Evolutionary conservation across 2,888 invertebrate genomes (phyloP).

Genomic region (Metacarcinus magister): DNA sequence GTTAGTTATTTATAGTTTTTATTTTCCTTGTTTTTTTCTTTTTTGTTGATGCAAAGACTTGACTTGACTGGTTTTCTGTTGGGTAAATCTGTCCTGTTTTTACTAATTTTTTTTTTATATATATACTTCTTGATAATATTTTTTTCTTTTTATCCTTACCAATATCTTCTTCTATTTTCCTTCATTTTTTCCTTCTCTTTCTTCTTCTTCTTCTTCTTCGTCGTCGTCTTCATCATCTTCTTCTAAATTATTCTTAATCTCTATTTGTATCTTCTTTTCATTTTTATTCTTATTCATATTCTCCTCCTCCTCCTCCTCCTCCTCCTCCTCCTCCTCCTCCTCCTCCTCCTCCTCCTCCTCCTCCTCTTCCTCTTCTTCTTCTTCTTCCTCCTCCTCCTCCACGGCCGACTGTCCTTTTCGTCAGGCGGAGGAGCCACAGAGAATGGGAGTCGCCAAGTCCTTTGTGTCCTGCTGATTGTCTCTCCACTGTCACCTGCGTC

Average conservation of each 20-base stretch:
- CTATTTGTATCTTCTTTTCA: background rate
- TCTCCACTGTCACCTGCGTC: conserved; percentile 57
- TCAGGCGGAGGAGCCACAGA: background rate
- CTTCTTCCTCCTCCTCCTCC: background rate
- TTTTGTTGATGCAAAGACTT: background rate
- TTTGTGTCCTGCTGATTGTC: conserved; percentile 57
- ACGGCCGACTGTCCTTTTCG: conserved; percentile 52
- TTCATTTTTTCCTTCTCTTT: background rate
- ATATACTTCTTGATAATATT: background rate
- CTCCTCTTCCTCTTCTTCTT: conserved; percentile 26
- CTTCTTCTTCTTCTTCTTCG: background rate
- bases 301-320: background rate
- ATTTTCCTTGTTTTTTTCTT: background rate
- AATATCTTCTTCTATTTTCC: too few relatives aligned
- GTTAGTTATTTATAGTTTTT: too few relatives aligned
- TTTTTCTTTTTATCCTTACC: background rate
- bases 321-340: background rate
- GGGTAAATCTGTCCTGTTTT: background rate
- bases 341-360: background rate
- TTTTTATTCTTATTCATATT: background rate
- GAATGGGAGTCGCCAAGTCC: conserved; percentile 52
- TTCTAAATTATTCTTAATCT: background rate
- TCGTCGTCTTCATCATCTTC: background rate
- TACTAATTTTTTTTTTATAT: background rate
- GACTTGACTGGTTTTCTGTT: background rate